Evolutionary conservation across 2,113 vertebrate species (phyloP), one percentile per base, ranked within the genome.

Genomic region (Azemiops feae): DNA sequence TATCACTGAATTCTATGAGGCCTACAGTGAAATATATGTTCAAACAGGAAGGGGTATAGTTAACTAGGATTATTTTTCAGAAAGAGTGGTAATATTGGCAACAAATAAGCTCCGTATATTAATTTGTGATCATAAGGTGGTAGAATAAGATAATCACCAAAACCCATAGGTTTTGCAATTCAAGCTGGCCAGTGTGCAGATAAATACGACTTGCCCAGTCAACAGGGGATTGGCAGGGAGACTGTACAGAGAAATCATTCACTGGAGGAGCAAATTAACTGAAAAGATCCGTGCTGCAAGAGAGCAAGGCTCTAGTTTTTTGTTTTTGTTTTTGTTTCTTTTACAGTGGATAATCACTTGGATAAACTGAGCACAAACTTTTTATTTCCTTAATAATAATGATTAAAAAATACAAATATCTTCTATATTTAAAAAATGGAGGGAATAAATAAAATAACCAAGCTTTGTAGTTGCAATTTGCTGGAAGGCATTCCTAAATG

Each of bases 401-500:
- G n/a, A 69, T 45, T 25, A 86, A 47, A 69, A 30, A 54, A 55
- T 43, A 57, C 9, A 91, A n/a, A 95, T 93, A 88, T 90, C 94
- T n/a, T 12, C 92, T 92, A 16, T 34, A 81, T 94, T 90, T 92
- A 64, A 39, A 74, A 25, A 92, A 30, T 16, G 64, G 12, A 30
- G 25, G 11, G 89, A 39, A 94, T 93, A 90, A 94, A 94, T 89
- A 91, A 91, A 14, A 43, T 92, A 57, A 52, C 94, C 64, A 93
- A 94, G 93, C 96, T 97, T 97, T 97, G 97, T 97, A 97, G 95
- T 96, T 96, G 93, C 96, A 97, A 91, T 96, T 96, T 96, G 96
- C 96, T 96, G 96, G 96, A 95, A 96, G 96, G 97, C 96, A 97
- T 96, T 96, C 88, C 94, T 95, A 96, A 94, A 95, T 93, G 95